phyloP scores from a whole-genome alignment of 2,888 invertebrate species.

The Notodonta ziczac region DNA sequence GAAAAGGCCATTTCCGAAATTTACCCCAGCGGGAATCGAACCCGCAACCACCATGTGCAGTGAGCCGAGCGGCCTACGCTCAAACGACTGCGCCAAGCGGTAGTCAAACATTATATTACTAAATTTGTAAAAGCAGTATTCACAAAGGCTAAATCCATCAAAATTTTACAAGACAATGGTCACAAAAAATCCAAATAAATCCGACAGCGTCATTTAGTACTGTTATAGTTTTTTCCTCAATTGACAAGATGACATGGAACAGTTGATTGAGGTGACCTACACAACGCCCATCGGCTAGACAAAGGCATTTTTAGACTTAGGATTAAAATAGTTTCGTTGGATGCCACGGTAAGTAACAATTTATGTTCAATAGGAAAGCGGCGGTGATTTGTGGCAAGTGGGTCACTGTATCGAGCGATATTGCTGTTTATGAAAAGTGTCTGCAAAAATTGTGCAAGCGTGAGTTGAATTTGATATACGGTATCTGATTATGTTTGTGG shows the following conservation, averaged over 20 bases:
- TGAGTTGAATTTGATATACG: too few relatives aligned
- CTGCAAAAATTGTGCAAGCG: too few relatives aligned
- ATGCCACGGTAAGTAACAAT: conserved; percentile 39
- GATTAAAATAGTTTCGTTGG: conserved; percentile 27
- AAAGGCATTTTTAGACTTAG: conserved; percentile 22
- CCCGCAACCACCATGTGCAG: too few relatives aligned
- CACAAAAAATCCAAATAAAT: background rate
- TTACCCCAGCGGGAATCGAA: too few relatives aligned
- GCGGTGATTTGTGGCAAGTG: conserved; percentile 51
- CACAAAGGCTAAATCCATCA: background rate
- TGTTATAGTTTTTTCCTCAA: conserved; percentile 5
- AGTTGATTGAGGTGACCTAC: conserved; percentile 28
- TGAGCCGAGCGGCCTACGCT: too few relatives aligned
- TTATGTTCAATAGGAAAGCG: conserved; percentile 56
- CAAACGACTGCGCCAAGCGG: too few relatives aligned
- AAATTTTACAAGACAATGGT: background rate
- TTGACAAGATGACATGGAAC: conserved; percentile 9
- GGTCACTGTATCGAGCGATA: conserved; percentile 56
- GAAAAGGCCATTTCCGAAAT: too few relatives aligned
- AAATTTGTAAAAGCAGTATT: too few relatives aligned
- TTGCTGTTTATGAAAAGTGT: conserved; percentile 49
- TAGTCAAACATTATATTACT: too few relatives aligned
- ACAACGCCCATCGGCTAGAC: conserved; percentile 21
- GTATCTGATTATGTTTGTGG: too few relatives aligned
- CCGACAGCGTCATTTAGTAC: conserved; percentile 1